These are phyloP conservation scores for Acanthosepion lycidas DNA, from an alignment of 2,888 invertebrate species.

Conservation along the genomic window DNA sequence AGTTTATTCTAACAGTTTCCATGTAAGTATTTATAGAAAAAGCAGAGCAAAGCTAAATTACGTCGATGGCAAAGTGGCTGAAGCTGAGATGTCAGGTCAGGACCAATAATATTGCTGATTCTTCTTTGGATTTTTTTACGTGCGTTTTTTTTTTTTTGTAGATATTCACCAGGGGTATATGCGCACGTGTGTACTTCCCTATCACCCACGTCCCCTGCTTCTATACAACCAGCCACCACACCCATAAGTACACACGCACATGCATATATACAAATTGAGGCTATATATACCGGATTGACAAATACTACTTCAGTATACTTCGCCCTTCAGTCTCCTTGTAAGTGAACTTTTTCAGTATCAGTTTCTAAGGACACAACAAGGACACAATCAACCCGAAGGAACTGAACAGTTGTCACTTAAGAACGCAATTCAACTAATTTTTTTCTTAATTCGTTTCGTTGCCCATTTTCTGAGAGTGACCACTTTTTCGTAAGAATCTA, in stretches of 20 bases:
- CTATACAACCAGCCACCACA: too few species aligned
- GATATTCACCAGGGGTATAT: background rate
- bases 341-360: background rate
- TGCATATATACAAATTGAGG: too few species aligned
- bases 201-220: too few species aligned
- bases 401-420: background rate
- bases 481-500: conserved; percentile 23
- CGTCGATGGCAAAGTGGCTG: too few species aligned
- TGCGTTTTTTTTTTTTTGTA: background rate
- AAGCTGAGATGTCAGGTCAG: too few species aligned
- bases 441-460: background rate
- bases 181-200: background rate
- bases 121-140: too few species aligned
- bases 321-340: background rate
- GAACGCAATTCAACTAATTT: background rate
- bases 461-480: background rate
- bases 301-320: background rate
- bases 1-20: too few species aligned
- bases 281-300: background rate
- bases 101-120: too few species aligned
- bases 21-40: too few species aligned
- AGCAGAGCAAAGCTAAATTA: too few species aligned
- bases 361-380: background rate
- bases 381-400: background rate
- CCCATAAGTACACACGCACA: too few species aligned